Percentiles rank a stretch among this genome's conserved stretches.
phyloP scores from a whole-genome alignment of 2,888 invertebrate species.

The Labia minor region DNA sequence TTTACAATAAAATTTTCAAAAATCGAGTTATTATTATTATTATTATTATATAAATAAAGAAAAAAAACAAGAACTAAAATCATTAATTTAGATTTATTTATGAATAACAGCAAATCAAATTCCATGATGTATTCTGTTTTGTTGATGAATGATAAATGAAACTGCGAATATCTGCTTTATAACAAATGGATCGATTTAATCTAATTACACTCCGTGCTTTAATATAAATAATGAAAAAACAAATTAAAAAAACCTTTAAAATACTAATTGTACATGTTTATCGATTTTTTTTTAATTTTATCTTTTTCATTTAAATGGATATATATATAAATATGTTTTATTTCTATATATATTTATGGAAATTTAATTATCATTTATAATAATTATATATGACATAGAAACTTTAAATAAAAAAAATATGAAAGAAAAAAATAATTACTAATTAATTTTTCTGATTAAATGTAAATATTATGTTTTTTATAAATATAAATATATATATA shows the following conservation, averaged over 20 bases:
- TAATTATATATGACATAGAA: not conserved
- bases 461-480: conserved; percentile 27
- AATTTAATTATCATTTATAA: too few species aligned
- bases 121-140: too few species aligned
- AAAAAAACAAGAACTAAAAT: not conserved
- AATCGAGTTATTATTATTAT: not conserved
- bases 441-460: conserved; percentile 21
- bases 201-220: not conserved
- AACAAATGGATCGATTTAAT: not conserved
- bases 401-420: not conserved
- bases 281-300: not conserved
- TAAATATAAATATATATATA: conserved; percentile 23
- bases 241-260: too few species aligned
- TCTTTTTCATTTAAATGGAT: not conserved
- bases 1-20: too few species aligned
- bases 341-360: not conserved
- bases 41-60: not conserved
- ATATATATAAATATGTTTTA: not conserved
- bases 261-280: conserved; percentile 4
- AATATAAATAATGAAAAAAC: not conserved
- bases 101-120: not conserved
- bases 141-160: not conserved
- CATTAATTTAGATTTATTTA: not conserved
- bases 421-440: conserved; percentile 14
- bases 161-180: not conserved